A percentile compares a stretch with the other conserved stretches of the same genome.
Evolutionary conservation across 2,113 vertebrate species (phyloP).

Genomic region (Podarcis cretensis): DNA sequence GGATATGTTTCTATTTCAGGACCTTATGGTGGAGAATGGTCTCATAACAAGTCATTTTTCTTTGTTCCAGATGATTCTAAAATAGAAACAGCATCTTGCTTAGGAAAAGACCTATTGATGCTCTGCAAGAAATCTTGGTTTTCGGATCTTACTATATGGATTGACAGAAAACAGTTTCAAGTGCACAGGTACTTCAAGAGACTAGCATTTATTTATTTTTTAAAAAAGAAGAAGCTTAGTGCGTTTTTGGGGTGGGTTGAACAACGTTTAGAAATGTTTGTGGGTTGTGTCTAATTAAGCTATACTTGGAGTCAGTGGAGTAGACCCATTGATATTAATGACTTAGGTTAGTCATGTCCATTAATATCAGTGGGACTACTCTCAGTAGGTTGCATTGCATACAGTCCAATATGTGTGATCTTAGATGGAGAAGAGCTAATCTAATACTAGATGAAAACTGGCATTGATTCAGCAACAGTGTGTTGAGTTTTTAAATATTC

Average conservation of each 20-base stretch:
- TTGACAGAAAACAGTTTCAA: constrained; percentile 84
- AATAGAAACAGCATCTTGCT: constrained; percentile 83
- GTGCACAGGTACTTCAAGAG: constrained; percentile 87
- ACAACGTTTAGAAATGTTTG: constrained; percentile 10
- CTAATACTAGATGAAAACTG: neutral
- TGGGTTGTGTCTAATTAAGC: too few species aligned
- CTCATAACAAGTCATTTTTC: constrained; percentile 29
- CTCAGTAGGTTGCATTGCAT: too few species aligned
- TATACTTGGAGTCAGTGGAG: too few species aligned
- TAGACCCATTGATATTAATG: too few species aligned
- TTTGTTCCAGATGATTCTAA: constrained; percentile 64
- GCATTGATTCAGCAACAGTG: neutral
- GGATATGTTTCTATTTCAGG: too few species aligned
- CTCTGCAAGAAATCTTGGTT: constrained; percentile 81
- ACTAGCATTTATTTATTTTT: neutral
- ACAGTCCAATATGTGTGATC: too few species aligned
- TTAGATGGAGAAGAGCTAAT: neutral
- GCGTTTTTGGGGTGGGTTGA: neutral
- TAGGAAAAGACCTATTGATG: constrained; percentile 87
- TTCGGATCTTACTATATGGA: constrained; percentile 87
- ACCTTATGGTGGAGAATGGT: too few species aligned
- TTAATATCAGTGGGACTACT: too few species aligned
- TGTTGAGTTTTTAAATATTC: neutral
- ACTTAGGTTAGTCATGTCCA: too few species aligned
- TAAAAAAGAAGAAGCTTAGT: neutral